These are phyloP conservation scores for Falco rusticolus DNA, from an alignment of 2,797 vertebrate species.

Conservation along the genomic window DNA sequence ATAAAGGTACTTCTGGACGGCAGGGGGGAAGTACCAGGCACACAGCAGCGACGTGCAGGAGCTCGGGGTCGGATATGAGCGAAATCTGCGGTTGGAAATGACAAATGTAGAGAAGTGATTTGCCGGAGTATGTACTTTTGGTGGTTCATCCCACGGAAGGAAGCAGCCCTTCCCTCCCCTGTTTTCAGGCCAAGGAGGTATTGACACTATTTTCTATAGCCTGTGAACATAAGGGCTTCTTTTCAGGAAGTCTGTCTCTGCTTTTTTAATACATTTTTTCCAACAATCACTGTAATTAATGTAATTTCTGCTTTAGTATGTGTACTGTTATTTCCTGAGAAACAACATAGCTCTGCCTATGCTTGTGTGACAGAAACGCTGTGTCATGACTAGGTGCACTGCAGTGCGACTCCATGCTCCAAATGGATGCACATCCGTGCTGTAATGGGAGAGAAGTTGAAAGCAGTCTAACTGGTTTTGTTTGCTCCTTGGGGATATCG, in stretches of 20 bases:
- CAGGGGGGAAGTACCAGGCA: neutral
- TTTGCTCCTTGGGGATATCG: neutral
- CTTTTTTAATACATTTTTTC: neutral
- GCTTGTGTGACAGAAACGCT: neutral
- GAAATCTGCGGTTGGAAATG: neutral
- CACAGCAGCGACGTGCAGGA: neutral
- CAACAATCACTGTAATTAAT: neutral
- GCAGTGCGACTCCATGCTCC: neutral
- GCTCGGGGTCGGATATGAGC: neutral
- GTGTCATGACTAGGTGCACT: rapidly evolving
- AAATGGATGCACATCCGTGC: rapidly evolving
- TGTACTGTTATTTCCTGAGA: neutral
- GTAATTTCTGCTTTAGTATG: neutral
- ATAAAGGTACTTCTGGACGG: neutral
- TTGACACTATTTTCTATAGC: neutral
- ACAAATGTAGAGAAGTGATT: neutral
- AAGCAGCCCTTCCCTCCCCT: neutral
- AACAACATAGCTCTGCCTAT: neutral
- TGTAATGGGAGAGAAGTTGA: neutral
- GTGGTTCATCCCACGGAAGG: conserved; percentile 1
- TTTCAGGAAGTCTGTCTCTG: neutral
- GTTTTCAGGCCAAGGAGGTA: neutral
- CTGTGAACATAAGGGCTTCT: neutral
- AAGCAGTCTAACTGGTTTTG: neutral
- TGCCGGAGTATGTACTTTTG: neutral